phyloP scores from a whole-genome alignment of 2,888 invertebrate genomes.

The Lasius platythorax region DNA sequence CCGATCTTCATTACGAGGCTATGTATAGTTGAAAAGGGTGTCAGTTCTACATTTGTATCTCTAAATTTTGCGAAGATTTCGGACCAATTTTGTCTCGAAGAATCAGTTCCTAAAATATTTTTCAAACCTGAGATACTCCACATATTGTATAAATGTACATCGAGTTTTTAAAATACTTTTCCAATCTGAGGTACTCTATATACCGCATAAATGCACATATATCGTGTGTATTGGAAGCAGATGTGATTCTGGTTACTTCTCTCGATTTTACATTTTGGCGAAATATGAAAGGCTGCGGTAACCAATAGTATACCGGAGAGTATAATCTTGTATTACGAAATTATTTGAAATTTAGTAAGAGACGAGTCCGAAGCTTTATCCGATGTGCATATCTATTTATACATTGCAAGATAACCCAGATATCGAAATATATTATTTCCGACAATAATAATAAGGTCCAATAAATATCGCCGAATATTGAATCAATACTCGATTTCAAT shows the following conservation, averaged over 20 bases:
- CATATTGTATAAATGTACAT: not conserved
- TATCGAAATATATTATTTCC: slow-evolving; percentile 4
- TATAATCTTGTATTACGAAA: not conserved
- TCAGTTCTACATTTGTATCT: not conserved
- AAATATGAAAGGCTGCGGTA: not conserved
- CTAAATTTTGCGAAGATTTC: not conserved
- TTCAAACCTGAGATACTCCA: not conserved
- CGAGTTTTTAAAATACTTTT: not conserved
- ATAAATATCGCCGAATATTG: not conserved
- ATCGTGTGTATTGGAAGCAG: not conserved
- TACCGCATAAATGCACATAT: not conserved
- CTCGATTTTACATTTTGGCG: slow-evolving; percentile 10
- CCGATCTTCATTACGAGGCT: not conserved
- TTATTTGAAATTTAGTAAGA: slow-evolving; percentile 3
- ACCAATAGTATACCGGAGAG: not conserved
- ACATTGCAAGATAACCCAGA: not conserved
- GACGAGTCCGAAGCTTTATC: not conserved
- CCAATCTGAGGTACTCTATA: not conserved
- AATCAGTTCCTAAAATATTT: not conserved
- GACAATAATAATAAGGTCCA: slow-evolving; percentile 19
- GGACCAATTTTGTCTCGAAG: not conserved
- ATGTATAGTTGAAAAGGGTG: not conserved
- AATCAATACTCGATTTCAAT: slow-evolving; percentile 22
- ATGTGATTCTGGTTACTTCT: not conserved
- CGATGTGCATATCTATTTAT: slow-evolving; percentile 6